Conservation (phyloP, 92 coral and sea anemone genomes). For the Phenganax subtilis region DNA sequence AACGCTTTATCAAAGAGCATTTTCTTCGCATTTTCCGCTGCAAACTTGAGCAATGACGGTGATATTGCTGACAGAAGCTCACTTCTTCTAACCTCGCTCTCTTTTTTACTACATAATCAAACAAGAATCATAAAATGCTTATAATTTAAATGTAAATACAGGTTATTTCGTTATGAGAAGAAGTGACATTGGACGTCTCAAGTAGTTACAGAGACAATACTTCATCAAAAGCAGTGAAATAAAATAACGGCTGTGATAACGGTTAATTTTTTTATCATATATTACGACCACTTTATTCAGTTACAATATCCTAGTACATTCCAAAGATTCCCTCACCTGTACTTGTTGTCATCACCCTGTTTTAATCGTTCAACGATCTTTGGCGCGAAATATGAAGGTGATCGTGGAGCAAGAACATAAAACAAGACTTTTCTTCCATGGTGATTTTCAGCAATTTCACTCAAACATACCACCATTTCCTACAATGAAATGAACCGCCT, state of each 20-base stretch:
- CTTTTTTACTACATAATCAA: conserved; percentile 64
- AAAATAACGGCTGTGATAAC: background rate
- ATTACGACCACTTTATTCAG: background rate
- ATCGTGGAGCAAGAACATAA: conserved; percentile 79
- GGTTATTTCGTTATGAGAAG: no score
- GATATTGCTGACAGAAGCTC: conserved; percentile 86
- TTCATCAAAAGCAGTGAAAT: no score
- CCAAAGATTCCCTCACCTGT: conserved; percentile 49
- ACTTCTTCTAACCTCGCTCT: conserved; percentile 55
- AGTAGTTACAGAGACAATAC: no score
- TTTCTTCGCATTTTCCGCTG: conserved; percentile 60
- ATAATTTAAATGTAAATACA: no score
- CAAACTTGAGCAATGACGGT: conserved; percentile 63
- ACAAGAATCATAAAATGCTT: background rate
- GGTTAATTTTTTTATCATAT: background rate
- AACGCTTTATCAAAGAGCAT: conserved; percentile 81
- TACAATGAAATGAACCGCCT: conserved; percentile 13
- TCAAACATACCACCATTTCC: conserved; percentile 71
- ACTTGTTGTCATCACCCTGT: conserved; percentile 70
- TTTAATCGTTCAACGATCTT: conserved; percentile 55
- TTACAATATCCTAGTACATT: background rate
- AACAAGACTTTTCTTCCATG: conserved; percentile 86
- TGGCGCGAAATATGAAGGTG: conserved; percentile 75
- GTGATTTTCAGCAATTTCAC: conserved; percentile 68
- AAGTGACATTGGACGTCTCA: no score